Evolutionary conservation across 2,797 vertebrate species (phyloP).

Genomic region (Argyrosomus regius): DNA sequence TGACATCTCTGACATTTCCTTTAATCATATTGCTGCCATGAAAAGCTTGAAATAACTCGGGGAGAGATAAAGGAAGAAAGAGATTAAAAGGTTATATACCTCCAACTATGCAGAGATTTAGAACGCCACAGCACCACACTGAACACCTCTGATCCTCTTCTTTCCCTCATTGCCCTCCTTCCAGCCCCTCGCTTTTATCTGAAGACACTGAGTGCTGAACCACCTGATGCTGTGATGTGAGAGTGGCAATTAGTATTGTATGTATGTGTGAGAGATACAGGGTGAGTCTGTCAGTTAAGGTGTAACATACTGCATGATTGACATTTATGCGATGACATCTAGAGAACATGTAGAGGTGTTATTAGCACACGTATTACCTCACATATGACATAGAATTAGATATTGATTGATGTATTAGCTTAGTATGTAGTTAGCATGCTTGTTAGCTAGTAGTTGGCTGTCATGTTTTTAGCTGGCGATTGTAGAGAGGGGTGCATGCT

Average conservation of each 20-base stretch:
- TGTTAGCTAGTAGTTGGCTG: too few relatives aligned
- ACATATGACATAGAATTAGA: too few relatives aligned
- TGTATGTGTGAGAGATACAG: background rate
- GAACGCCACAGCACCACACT: background rate
- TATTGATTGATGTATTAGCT: too few relatives aligned
- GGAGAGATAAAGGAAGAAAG: conserved; percentile 3
- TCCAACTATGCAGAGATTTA: conserved; percentile 4
- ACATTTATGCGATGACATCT: conserved; percentile 2
- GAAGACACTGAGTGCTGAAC: conserved; percentile 10
- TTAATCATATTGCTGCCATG: conserved; percentile 40
- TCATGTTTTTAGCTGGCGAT: too few relatives aligned
- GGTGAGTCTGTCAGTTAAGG: conserved; percentile 21
- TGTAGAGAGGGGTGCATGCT: too few relatives aligned
- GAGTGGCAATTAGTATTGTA: conserved; percentile 16
- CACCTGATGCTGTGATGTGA: conserved; percentile 50
- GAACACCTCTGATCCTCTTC: conserved; percentile 16
- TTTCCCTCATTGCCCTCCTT: background rate
- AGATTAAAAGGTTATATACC: conserved; percentile 7
- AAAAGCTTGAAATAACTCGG: conserved; percentile 29
- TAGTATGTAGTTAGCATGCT: too few relatives aligned
- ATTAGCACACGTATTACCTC: too few relatives aligned
- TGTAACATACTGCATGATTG: background rate
- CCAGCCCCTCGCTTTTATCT: conserved; percentile 19
- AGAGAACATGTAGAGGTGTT: background rate
- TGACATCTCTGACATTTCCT: conserved; percentile 47